Conservation (phyloP, 2,888 invertebrate genomes). For the Thecocarcelia acutangulata region DNA sequence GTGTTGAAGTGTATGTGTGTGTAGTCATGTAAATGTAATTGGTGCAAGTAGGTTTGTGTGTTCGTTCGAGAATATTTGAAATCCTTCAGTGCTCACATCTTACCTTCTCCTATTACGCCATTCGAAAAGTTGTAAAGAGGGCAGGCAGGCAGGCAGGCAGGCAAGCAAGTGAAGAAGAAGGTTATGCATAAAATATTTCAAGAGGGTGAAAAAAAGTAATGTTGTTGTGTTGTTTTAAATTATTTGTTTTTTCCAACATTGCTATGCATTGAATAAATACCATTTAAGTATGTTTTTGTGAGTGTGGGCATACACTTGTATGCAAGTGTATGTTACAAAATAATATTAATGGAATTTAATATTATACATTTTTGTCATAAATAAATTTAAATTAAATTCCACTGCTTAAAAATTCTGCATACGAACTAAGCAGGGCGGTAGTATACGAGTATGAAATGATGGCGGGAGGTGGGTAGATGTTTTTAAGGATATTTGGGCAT, state of each 20-base stretch:
- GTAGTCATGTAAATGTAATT: slow-evolving; percentile 59
- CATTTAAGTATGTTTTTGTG: slow-evolving; percentile 19
- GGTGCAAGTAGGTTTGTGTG: slow-evolving; percentile 61
- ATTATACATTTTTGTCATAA: slow-evolving; percentile 54
- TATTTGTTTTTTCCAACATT: slow-evolving; percentile 35
- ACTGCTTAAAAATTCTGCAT: slow-evolving; percentile 15
- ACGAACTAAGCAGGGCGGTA: slow-evolving; percentile 28
- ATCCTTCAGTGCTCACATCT: slow-evolving; percentile 30
- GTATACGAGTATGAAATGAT: no score
- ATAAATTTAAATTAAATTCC: slow-evolving; percentile 64
- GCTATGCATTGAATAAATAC: slow-evolving; percentile 44
- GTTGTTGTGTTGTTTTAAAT: slow-evolving; percentile 42
- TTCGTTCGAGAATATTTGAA: slow-evolving; percentile 15
- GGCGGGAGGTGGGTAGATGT: no score
- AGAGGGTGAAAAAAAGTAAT: slow-evolving; percentile 64
- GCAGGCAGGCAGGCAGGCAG: no score
- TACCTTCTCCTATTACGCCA: not conserved
- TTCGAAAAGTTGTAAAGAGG: slow-evolving; percentile 1
- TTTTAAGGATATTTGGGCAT: no score
- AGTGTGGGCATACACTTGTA: slow-evolving; percentile 9
- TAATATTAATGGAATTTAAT: slow-evolving; percentile 68
- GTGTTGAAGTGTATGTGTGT: slow-evolving; percentile 32
- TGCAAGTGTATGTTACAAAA: slow-evolving; percentile 42
- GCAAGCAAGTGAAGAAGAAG: slow-evolving; percentile 43
- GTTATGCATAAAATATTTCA: slow-evolving; percentile 61